These are phyloP conservation scores for Anser cygnoides DNA, from an alignment of 2,113 vertebrate genomes.

Conservation along the genomic window DNA sequence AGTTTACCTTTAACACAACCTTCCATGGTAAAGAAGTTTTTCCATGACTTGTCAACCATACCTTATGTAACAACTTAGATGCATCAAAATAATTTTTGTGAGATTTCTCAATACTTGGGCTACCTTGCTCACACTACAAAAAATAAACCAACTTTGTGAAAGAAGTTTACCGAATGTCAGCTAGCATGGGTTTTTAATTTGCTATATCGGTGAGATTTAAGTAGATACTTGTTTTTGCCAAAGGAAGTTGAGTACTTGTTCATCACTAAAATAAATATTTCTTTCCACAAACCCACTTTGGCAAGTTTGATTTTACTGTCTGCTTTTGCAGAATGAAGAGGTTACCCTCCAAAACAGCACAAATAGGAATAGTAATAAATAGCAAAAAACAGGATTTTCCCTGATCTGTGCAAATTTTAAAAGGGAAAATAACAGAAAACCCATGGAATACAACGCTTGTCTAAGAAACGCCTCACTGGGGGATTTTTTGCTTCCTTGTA, in stretches of 20 bases:
- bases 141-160: not conserved
- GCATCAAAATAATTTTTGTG: not conserved
- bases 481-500: not conserved
- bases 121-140: not conserved
- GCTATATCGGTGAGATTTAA: not conserved
- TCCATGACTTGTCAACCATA: not conserved
- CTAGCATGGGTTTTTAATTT: not conserved
- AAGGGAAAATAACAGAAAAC: not conserved
- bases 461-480: not conserved
- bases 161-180: not conserved
- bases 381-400: not conserved
- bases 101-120: not conserved
- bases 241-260: not conserved
- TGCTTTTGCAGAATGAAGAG: not conserved
- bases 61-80: not conserved
- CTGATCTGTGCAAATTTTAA: not conserved
- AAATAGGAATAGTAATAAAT: not conserved
- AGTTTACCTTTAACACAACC: not conserved
- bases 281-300: not conserved
- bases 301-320: not conserved
- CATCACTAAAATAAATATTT: not conserved
- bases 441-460: too few species aligned
- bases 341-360: not conserved
- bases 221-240: not conserved
- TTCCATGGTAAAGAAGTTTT: not conserved